Base-by-base conservation (phyloP, 2,888 invertebrate species). In the Lepidonotus clava region DNA sequence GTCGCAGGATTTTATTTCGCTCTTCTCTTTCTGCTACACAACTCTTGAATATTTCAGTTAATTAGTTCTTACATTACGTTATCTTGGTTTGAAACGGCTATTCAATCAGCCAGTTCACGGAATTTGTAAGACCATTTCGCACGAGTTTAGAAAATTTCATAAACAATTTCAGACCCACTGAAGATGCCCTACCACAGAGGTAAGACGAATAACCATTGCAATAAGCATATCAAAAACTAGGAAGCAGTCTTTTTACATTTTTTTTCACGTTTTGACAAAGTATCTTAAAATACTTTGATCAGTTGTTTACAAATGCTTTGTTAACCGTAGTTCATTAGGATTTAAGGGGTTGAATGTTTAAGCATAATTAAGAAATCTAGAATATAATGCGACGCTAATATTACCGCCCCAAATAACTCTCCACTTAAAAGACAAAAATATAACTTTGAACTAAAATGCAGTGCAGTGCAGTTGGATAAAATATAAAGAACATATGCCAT, bases 171-270 rank as follows among this genome's bases (percentile, higher is more conserved):
- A 80, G 80, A 51, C 80, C 24, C 41, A 46, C 8, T 11, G 80
- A 80, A 80, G 80, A 80, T 1, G 24, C 80, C 5, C 80, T 80
- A 21, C 80, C 80, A 80, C 80, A 80, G 51, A 80, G 80, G 80
- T 80, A 80, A 80, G 80, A 24, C 21, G n/a, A n/a, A n/a, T n/a
- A n/a, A n/a, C n/a, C n/a, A n/a, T n/a, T n/a, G n/a, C n/a, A n/a
- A n/a, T n/a, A n/a, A n/a, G n/a, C n/a, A n/a, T n/a, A n/a, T n/a
- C n/a, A n/a, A n/a, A n/a, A n/a, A n/a, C n/a, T n/a, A n/a, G n/a
- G n/a, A n/a, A n/a, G n/a, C n/a, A n/a, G n/a, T n/a, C n/a, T n/a
- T n/a, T n/a, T n/a, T n/a, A 28, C 5, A 28, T 32, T 61, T 46
- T 28, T 28, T 24, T 61, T 28, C 56, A 61, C 14, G 24, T 24